These are phyloP conservation scores for Palaemon carinicauda DNA, from an alignment of 1,140 invertebrate genomes.

Conservation along the genomic window DNA sequence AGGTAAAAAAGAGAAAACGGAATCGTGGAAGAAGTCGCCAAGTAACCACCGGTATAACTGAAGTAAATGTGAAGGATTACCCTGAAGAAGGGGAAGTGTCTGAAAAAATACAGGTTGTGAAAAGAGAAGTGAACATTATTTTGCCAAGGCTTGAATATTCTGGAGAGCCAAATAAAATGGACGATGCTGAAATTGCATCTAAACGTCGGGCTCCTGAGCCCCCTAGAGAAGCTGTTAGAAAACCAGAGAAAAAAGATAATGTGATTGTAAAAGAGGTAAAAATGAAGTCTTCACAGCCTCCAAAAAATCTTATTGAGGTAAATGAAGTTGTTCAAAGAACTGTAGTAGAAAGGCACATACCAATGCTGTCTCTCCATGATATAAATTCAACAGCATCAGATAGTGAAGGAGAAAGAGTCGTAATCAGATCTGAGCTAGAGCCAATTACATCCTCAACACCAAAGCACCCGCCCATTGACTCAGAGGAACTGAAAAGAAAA, in stretches of 20 bases:
- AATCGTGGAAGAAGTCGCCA: slow-evolving; percentile 18
- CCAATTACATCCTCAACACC: slow-evolving; percentile 18
- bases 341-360: slow-evolving; percentile 5
- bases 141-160: background rate
- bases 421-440: slow-evolving; percentile 3
- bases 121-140: slow-evolving; percentile 22
- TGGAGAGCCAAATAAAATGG: background rate
- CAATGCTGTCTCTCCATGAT: background rate
- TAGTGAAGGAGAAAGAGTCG: slow-evolving; percentile 37
- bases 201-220: slow-evolving; percentile 39
- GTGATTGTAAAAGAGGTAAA: slow-evolving; percentile 40
- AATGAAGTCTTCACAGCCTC: slow-evolving; percentile 26
- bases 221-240: background rate
- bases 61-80: slow-evolving; percentile 25
- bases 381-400: slow-evolving; percentile 39
- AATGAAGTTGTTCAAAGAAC: slow-evolving; percentile 31
- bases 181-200: background rate
- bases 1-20: slow-evolving; percentile 42
- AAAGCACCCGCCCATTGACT: slow-evolving; percentile 39
- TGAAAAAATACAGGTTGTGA: slow-evolving; percentile 12
- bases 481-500: slow-evolving; percentile 75
- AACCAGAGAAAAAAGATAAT: background rate
- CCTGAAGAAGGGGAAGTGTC: slow-evolving; percentile 26
- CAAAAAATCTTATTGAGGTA: slow-evolving; percentile 9
- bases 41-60: slow-evolving; percentile 26